Base-by-base conservation (phyloP, 2,113 vertebrate species). In the Miniopterus natalensis region DNA sequence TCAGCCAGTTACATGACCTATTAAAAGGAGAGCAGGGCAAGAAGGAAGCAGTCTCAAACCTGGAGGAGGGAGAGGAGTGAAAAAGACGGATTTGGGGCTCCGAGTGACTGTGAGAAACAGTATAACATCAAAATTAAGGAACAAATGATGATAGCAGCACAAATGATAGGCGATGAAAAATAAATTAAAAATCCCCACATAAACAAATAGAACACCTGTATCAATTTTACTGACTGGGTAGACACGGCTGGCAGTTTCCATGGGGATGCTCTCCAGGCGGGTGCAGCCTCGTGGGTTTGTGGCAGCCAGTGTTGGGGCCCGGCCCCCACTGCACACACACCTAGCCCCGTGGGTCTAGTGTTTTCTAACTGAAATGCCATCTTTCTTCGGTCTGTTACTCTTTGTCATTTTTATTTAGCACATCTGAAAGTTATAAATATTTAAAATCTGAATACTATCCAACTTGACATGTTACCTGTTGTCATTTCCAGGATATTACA, bases 61-160 rank as follows among this genome's bases (percentile, higher is more conserved):
- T 21, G 40, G 74, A 61, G 74, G 57, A n/a, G 36, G 17, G 10
- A 8, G 31, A 55, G 12, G 27, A 51, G 3, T 25, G 70, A 21
- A 12, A 79, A 29, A 84, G 53, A 75, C 0, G 4, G 8, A 14
- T 20, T 29, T 27, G 21, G 49, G 31, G 11, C 27, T 42, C 57
- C 23, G 0, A 2, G 8, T 40, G 21, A 42, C 40, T 68, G 9
- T 4, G 0, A 85, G 23, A 47, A 55, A 5, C 42, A 51, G 47
- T 21, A 40, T 23, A 23, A 25, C 6, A 36, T 49, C 8, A 20
- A 49, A 47, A 42, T 40, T 15, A 89, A 96, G 0, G 93, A 97
- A 96, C 94, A 96, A 96, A 90, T 97, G 97, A 86, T 96, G 96
- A 94, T 9, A 97, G 97, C 88, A 93, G 89, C 95, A 93, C 88